phyloP scores from a whole-genome alignment of 2,113 vertebrate genomes.

The Lasiurus cinereus region DNA sequence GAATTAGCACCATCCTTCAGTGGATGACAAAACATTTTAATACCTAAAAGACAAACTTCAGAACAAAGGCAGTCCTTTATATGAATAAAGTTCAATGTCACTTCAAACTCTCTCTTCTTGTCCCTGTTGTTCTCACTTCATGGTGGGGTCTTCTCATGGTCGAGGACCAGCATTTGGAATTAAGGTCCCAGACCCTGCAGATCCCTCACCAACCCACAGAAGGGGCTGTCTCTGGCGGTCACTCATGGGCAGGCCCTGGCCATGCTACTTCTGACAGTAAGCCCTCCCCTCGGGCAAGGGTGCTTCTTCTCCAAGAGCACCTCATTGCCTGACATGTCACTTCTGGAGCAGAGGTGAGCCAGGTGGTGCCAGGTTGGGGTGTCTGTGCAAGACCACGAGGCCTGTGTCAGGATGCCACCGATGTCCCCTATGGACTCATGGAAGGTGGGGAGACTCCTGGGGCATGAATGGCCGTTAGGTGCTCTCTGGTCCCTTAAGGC shows the following conservation, averaged over 20 bases:
- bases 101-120: fast-evolving
- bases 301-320: too few relatives aligned
- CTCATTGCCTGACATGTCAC: fast-evolving
- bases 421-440: fast-evolving
- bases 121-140: fast-evolving
- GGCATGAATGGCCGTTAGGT: background rate
- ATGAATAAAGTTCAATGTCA: background rate
- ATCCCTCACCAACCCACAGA: fast-evolving
- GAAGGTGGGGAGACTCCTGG: background rate
- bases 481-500: background rate
- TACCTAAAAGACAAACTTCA: background rate
- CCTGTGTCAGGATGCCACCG: too few relatives aligned
- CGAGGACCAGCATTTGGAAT: background rate
- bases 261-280: background rate
- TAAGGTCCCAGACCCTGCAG: background rate
- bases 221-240: background rate
- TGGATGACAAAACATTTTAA: background rate
- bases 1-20: background rate
- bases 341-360: background rate
- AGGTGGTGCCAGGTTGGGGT: background rate
- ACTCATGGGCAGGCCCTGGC: background rate
- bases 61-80: background rate
- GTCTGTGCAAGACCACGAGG: background rate
- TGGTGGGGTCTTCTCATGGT: background rate
- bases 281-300: background rate